A percentile compares a stretch with the other conserved stretches of the same genome.
Conservation (phyloP, 2,797 vertebrate genomes). For the Dallia pectoralis region DNA sequence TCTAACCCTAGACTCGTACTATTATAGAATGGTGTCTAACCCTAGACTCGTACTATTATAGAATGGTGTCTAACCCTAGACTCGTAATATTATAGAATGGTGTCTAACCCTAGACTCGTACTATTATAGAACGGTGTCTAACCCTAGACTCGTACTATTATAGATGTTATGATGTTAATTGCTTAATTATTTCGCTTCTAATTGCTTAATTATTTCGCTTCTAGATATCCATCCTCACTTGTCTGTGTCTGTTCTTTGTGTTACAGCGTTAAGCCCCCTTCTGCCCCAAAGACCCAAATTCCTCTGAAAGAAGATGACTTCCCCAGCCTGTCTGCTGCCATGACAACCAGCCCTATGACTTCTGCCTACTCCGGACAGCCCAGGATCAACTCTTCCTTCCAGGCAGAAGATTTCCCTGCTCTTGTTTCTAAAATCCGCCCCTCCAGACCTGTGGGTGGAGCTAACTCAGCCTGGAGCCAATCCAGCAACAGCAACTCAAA, state of each 20-base stretch:
- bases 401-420: constrained; percentile 97
- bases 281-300: constrained; percentile 1
- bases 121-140: too few relatives aligned
- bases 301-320: constrained; percentile 94
- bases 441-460: constrained; percentile 65
- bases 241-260: neutral
- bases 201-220: too few relatives aligned
- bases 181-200: too few relatives aligned
- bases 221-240: too few relatives aligned
- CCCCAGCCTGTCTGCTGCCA: constrained; percentile 80
- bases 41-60: too few relatives aligned
- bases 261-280: constrained; percentile 49
- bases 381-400: constrained; percentile 81
- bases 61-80: too few relatives aligned
- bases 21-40: too few relatives aligned
- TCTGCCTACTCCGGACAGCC: constrained; percentile 76
- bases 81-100: too few relatives aligned
- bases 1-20: too few relatives aligned
- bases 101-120: too few relatives aligned
- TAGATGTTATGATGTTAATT: too few relatives aligned
- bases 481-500: constrained; percentile 50
- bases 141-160: too few relatives aligned
- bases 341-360: constrained; percentile 60
- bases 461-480: constrained; percentile 84
- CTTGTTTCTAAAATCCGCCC: constrained; percentile 84